These are phyloP conservation scores for Drosophila pandora DNA, from an alignment of 1,140 invertebrate genomes.

Conservation along the genomic window DNA sequence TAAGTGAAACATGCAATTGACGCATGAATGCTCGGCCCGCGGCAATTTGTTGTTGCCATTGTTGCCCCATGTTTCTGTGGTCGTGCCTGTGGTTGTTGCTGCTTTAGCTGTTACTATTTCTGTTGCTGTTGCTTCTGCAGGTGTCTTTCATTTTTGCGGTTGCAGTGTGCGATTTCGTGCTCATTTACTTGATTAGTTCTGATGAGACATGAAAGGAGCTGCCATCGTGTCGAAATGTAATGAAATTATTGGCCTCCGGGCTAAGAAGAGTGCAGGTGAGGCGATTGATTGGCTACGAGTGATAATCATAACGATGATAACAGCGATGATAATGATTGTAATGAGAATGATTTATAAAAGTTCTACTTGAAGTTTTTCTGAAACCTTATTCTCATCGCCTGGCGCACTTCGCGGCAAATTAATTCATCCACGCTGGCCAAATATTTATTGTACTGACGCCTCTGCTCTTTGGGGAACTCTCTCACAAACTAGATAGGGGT, in stretches of 20 bases:
- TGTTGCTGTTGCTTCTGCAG: slow-evolving; percentile 24
- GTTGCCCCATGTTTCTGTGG: slow-evolving; percentile 48
- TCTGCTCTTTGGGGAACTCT: slow-evolving; percentile 70
- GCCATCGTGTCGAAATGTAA: slow-evolving; percentile 70
- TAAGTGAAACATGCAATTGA: slow-evolving; percentile 82
- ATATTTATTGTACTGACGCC: slow-evolving; percentile 67
- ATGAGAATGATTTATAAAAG: slow-evolving; percentile 11
- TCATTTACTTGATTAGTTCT: slow-evolving; percentile 81
- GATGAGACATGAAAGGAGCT: slow-evolving; percentile 78
- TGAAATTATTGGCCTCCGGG: slow-evolving; percentile 46
- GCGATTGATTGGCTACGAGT: slow-evolving; percentile 22
- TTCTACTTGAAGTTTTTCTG: slow-evolving; percentile 4
- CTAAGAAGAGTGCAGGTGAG: slow-evolving; percentile 23
- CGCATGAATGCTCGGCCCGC: slow-evolving; percentile 70
- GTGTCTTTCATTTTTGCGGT: slow-evolving; percentile 71
- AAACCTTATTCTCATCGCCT: slow-evolving; percentile 78
- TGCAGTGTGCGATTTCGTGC: slow-evolving; percentile 67
- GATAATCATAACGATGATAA: slow-evolving; percentile 20
- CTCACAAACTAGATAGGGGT: slow-evolving; percentile 60
- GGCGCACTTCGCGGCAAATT: slow-evolving; percentile 67
- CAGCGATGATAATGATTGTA: background rate
- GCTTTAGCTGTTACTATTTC: slow-evolving; percentile 19
- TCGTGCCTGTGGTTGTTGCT: slow-evolving; percentile 53
- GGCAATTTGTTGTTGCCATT: slow-evolving; percentile 59
- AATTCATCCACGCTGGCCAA: slow-evolving; percentile 69